Base-by-base conservation (phyloP, 2,113 vertebrate species). In the Boleophthalmus pectinirostris region DNA sequence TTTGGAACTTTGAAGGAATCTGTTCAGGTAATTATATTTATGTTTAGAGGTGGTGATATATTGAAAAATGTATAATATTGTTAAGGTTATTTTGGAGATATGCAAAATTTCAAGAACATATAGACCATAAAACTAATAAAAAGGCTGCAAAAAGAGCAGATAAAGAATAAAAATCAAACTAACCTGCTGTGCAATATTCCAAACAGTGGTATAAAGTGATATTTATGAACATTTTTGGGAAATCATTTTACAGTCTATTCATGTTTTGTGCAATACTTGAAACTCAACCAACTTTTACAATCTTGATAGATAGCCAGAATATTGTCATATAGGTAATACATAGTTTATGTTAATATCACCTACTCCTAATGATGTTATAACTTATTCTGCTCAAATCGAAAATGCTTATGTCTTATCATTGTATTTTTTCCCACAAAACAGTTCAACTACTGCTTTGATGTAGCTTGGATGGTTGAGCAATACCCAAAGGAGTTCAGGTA, bases 361-460 rank as follows among this genome's bases (percentile, higher is more conserved):
- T 4, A 38, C 9, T 43, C 38, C 38, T 43, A 43, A 43, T 43
- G 1, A 43, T 43, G 38, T 16, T 24, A 3, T n/a, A 58, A 47
- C 58, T 21, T 3, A n/a, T 46, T 25, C 20, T 13, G 66, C 38
- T 43, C 10, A 43, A 8, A 43, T 10, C 10, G 6, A 43, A 10
- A 10, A 43, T 43, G 56, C 68, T 49, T 45, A 63, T 3, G 18
- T 25, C 8, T 45, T 11, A 56, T 23, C 11, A 23, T 23, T 56
- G 54, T 3, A 9, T 57, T 57, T 15, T 58, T 15, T 23, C 6
- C 23, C 23, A 14, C 4, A 1, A 25, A 49, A 33, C 72, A 99
- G 98, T 99, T 99, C 90, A 99, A 99, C 91, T 99, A 99, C 91
- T 99, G 98, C 85, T 95, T 99, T 80, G 96, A 99, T 20, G 92